Percentiles rank a stretch among this genome's conserved stretches.
These are phyloP conservation scores for Phodopus roborovskii DNA, from an alignment of 2,113 vertebrate species.

Conservation along the genomic window DNA sequence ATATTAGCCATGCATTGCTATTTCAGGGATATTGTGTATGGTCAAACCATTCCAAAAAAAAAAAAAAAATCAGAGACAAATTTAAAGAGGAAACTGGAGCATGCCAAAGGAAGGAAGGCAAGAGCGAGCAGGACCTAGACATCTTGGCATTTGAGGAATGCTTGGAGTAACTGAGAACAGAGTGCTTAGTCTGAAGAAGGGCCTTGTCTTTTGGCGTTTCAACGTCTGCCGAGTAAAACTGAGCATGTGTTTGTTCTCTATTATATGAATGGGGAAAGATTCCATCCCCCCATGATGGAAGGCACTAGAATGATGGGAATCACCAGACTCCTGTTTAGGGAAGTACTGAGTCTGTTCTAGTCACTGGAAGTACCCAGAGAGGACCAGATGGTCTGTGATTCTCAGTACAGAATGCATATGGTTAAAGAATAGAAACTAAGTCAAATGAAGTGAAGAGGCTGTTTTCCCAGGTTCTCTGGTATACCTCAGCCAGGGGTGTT, in stretches of 20 bases:
- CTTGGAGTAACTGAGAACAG: background rate
- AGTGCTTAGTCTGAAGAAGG: constrained; percentile 2
- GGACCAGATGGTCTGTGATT: background rate
- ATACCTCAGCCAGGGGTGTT: too few species aligned
- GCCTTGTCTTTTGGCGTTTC: background rate
- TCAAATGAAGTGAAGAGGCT: background rate
- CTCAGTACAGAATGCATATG: background rate
- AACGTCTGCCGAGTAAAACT: background rate
- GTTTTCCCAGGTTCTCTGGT: background rate
- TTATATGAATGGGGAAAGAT: background rate
- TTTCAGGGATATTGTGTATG: background rate
- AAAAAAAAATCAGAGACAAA: background rate
- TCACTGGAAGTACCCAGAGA: background rate
- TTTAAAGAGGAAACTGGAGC: constrained; percentile 5
- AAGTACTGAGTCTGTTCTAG: background rate
- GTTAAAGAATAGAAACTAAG: constrained; percentile 18
- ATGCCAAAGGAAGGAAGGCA: background rate
- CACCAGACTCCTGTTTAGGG: background rate
- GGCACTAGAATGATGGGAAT: background rate
- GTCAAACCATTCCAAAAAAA: background rate
- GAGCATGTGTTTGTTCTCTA: background rate
- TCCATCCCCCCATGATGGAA: background rate
- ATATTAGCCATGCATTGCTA: background rate
- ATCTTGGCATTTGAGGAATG: constrained; percentile 5
- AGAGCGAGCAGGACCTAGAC: background rate